Evolutionary conservation across 2,888 invertebrate species (phyloP), one percentile per base, ranked within the genome.

Genomic region (Seira sanloemensis): DNA sequence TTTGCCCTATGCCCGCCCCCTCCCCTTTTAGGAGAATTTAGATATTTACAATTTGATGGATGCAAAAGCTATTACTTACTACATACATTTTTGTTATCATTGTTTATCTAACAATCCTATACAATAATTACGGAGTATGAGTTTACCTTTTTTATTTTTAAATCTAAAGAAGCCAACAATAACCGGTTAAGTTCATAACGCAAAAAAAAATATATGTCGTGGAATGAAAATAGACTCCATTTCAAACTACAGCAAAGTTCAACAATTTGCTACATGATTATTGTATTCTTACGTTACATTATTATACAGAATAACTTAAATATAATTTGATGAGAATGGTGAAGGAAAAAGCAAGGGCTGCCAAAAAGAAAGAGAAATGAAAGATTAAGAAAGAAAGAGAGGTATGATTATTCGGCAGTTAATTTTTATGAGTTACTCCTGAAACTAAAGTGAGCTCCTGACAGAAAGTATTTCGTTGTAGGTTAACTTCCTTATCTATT

Each of bases 391-490:
- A n/a, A n/a, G n/a, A n/a, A n/a, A n/a, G n/a, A n/a, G n/a, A n/a
- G n/a, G n/a, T n/a, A n/a, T n/a, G n/a, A n/a, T 67, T 67, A 7
- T 82, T 76, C 76, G 69, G 66, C 82, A 21, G 67, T 76, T 69
- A 46, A 67, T 81, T 67, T 78, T n/a, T 69, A n/a, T 82, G 62
- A 37, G 37, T 37, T 37, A 37, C 37, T 37, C 37, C 7, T 37
- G 37, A 37, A 37, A 37, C 37, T 37, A 37, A 37, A 37, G 37
- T 37, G 37, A 37, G 37, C 80, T 73, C 80, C 75, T 81, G 82
- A 82, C 37, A 82, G 74, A 68, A 77, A 81, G 81, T 81, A 81
- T 81, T 81, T 81, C 81, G 76, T 81, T 81, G 81, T 81, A 81
- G 81, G 82, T 76, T 82, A 82, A n/a, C 76, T 71, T 37, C n/a